Percentiles rank a stretch among this genome's conserved stretches.
Evolutionary conservation across 1,140 invertebrate genomes (phyloP).

Genomic region (Rhynchophorus ferrugineus): DNA sequence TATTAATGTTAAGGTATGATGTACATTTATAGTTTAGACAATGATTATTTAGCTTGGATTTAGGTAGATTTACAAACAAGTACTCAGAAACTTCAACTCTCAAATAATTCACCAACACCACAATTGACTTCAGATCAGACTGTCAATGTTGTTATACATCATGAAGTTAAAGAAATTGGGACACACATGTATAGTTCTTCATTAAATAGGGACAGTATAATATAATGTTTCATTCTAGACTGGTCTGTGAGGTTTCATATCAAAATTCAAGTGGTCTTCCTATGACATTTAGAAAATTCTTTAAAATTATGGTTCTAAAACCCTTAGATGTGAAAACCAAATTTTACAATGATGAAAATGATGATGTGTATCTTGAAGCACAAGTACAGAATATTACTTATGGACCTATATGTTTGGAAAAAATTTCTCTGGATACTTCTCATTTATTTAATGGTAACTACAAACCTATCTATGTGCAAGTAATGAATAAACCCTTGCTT

Average conservation of each 20-base stretch:
- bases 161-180: constrained; percentile 97
- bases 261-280: constrained; percentile 61
- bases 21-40: neutral
- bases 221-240: constrained; percentile 48
- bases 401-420: constrained; percentile 83
- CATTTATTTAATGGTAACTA: constrained; percentile 67
- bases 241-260: constrained; percentile 95
- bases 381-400: constrained; percentile 93
- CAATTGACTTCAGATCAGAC: constrained; percentile 75
- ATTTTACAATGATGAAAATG: constrained; percentile 94
- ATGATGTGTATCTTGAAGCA: constrained; percentile 95
- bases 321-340: constrained; percentile 98
- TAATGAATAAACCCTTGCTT: neutral
- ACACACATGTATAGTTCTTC: constrained; percentile 77
- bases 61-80: constrained; percentile 89
- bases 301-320: constrained; percentile 97
- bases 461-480: neutral
- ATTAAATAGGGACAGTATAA: neutral
- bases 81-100: constrained; percentile 73
- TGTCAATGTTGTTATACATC: constrained; percentile 90
- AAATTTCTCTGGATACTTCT: constrained; percentile 85
- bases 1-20: constrained; percentile 67
- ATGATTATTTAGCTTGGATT: constrained; percentile 9
- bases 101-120: constrained; percentile 53
- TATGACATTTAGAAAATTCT: constrained; percentile 87